These are phyloP conservation scores for Ibidorhyncha struthersii DNA, from an alignment of 2,113 vertebrate species.

Conservation along the genomic window DNA sequence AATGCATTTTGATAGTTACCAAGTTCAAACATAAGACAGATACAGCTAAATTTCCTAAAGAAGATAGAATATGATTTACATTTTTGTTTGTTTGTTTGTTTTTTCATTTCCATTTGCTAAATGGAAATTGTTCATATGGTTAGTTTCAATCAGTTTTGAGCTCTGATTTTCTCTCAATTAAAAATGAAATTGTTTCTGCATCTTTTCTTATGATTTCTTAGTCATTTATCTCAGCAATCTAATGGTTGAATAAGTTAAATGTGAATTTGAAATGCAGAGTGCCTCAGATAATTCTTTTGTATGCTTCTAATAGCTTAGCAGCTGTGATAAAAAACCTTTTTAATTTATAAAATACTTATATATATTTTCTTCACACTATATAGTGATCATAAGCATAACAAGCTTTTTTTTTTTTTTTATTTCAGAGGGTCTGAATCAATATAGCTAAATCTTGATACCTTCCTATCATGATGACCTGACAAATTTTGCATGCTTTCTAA, in stretches of 20 bases:
- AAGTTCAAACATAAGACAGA: neutral
- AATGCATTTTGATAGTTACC: neutral
- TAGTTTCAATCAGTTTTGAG: conserved; percentile 28
- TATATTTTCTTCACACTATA: neutral
- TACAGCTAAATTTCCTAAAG: neutral
- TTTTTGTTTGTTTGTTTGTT: neutral
- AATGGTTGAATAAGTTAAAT: conserved; percentile 34
- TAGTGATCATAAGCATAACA: neutral
- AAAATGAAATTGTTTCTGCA: conserved; percentile 25
- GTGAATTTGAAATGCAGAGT: conserved; percentile 26
- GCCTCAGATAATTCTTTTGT: conserved; percentile 20
- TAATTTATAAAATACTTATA: neutral
- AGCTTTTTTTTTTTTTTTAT: neutral
- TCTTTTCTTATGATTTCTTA: conserved; percentile 23
- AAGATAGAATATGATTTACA: neutral
- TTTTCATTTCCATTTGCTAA: conserved; percentile 3
- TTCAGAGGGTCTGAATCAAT: neutral
- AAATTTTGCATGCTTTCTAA: neutral
- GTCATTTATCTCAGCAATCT: conserved; percentile 1
- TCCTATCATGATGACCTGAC: neutral
- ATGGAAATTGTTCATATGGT: neutral
- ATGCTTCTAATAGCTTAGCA: neutral
- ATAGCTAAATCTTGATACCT: neutral
- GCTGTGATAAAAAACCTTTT: neutral
- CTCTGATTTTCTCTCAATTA: conserved; percentile 30